phyloP scores from a whole-genome alignment of 2,797 vertebrate species.

The Bradypus variegatus region DNA sequence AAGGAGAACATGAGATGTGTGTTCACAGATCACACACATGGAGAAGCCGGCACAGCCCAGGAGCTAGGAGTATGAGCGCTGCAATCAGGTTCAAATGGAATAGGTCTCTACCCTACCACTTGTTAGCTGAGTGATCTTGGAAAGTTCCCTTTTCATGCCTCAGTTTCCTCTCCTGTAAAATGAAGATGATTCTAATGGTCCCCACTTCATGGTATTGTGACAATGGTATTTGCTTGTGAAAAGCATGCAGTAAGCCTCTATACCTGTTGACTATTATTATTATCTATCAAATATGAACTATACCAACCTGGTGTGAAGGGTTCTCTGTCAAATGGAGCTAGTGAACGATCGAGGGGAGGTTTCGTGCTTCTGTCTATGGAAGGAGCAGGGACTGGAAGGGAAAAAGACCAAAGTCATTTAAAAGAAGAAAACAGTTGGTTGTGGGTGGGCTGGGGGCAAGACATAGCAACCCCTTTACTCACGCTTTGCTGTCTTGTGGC shows the following conservation, averaged over 20 bases:
- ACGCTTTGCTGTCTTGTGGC: slow-evolving; percentile 69
- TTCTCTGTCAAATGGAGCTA: slow-evolving; percentile 70
- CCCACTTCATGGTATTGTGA: background rate
- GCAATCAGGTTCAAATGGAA: background rate
- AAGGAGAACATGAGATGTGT: background rate
- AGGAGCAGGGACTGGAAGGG: slow-evolving; percentile 69
- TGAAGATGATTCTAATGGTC: background rate
- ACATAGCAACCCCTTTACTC: slow-evolving; percentile 36
- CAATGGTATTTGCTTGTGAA: background rate
- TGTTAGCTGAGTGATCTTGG: background rate
- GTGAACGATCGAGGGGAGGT: slow-evolving; percentile 72
- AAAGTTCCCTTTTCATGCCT: background rate
- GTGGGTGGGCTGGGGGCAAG: background rate
- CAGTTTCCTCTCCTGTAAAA: background rate
- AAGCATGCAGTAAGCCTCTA: background rate
- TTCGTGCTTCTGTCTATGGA: slow-evolving; percentile 82
- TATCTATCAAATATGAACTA: background rate
- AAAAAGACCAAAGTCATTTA: background rate
- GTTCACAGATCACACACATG: background rate
- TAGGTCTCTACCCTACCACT: background rate
- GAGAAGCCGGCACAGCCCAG: background rate
- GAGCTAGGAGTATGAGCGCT: background rate
- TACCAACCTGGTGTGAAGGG: slow-evolving; percentile 69
- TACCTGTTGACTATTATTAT: background rate
- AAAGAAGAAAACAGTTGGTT: background rate